Base-by-base conservation (phyloP, 2,797 vertebrate genomes). In the Pteronotus mesoamericanus region DNA sequence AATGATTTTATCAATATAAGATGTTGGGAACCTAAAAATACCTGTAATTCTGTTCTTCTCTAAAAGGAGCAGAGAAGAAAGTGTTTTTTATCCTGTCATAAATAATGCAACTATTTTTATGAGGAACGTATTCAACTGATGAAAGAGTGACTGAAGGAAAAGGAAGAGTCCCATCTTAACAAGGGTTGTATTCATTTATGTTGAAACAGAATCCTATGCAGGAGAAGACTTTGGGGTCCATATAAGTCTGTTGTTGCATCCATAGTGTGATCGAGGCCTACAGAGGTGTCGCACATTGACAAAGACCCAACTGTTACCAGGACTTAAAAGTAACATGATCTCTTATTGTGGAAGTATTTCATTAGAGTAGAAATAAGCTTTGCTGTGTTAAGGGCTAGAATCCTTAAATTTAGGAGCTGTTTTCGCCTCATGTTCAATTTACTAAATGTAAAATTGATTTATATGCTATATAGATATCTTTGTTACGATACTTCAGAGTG, bases 61-160 rank as follows among this genome's bases (percentile, higher is more conserved):
- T 95, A 57, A 86, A 71, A 95, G 44, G 24, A 91, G 11, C 22
- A 72, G 42, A 48, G 42, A 89, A 82, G 24, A 80, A 85, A 61
- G 2, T 55, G 4, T n/a, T 55, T 91, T 89, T 90, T 69, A 72
- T 92, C n/a, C 15, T 53, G n/a, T 66, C 12, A 34, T 87, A 66
- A 92, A 32, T 84, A 95, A 82, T 46, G 22, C 34, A 89, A 42
- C 26, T 85, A 42, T 57, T 94, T 95, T 96, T 94, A 75, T 57
- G 48, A 51, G 34, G 48, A 86, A 96, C 2, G 19, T 83, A 77
- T 53, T 86, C 46, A 61, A 44, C 71, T 90, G 90, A 91, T 59
- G 94, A 83, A 87, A 64, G 64, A 69, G 66, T 37, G 66, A 68
- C 34, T 68, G 66, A 66, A 68, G 59, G 53, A 78, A 93, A 95